phyloP scores from a whole-genome alignment of 2,113 vertebrate genomes.

The Pogona vitticeps region DNA sequence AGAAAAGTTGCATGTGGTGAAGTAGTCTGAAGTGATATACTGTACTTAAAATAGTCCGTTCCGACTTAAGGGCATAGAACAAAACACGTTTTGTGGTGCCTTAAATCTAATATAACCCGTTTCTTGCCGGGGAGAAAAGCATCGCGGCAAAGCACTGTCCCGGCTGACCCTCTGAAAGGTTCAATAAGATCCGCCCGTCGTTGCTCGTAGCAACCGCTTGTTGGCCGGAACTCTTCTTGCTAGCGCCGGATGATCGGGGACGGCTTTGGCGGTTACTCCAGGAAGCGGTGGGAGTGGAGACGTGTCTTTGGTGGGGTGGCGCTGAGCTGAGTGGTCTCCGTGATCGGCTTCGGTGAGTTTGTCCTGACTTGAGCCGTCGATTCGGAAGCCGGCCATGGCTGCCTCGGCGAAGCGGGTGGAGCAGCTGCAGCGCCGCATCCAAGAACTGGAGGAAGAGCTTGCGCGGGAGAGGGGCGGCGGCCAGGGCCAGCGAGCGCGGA shows the following conservation, averaged over 20 bases:
- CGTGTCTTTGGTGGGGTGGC: not conserved
- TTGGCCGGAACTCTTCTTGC: not conserved
- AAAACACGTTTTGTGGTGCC: too few relatives aligned
- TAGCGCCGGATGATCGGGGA: not conserved
- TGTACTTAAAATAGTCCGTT: too few relatives aligned
- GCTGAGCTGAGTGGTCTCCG: too few relatives aligned
- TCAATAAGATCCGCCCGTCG: not conserved
- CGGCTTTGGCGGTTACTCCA: not conserved
- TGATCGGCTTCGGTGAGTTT: not conserved
- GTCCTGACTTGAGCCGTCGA: not conserved
- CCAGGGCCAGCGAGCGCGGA: conserved; percentile 74
- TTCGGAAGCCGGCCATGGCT: conserved; percentile 50
- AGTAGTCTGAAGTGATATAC: too few relatives aligned
- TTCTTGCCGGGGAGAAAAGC: too few relatives aligned
- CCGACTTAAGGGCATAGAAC: too few relatives aligned
- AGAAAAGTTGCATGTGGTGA: too few relatives aligned
- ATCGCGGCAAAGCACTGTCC: too few relatives aligned
- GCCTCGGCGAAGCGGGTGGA: conserved; percentile 68
- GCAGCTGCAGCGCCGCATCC: conserved; percentile 78
- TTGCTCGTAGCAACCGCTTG: not conserved
- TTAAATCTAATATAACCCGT: too few relatives aligned
- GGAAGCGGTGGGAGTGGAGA: not conserved
- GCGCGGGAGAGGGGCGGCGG: conserved; percentile 74
- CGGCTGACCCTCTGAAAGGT: not conserved
- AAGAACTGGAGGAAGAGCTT: conserved; percentile 85